These are phyloP conservation scores for Leptinotarsa tumamoca DNA, from an alignment of 2,888 invertebrate genomes.

Conservation along the genomic window DNA sequence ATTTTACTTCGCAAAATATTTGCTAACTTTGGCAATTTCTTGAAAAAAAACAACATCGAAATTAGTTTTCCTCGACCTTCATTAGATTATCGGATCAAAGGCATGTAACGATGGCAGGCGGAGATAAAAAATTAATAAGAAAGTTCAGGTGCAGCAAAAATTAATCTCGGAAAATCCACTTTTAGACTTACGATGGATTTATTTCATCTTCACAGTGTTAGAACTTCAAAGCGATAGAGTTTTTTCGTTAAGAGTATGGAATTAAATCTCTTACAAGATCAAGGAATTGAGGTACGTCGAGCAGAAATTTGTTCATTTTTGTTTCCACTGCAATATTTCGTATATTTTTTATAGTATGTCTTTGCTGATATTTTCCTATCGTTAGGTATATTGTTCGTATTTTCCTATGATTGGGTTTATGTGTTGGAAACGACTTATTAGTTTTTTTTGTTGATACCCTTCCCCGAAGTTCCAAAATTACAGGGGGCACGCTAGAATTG, in stretches of 20 bases:
- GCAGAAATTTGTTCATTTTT: no score
- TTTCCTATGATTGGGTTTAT: no score
- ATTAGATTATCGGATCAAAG: not conserved
- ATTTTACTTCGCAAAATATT: no score
- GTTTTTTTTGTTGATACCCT: no score
- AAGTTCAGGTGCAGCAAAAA: slow-evolving; percentile 16
- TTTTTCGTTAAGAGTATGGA: not conserved
- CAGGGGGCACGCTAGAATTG: no score
- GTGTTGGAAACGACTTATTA: no score
- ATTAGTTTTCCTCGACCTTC: not conserved
- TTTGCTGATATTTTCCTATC: no score
- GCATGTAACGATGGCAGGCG: not conserved
- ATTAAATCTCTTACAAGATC: not conserved
- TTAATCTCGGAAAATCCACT: slow-evolving; percentile 3
- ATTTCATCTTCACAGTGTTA: not conserved
- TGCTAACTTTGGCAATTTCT: not conserved
- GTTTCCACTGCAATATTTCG: no score
- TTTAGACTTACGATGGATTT: not conserved
- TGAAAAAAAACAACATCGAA: not conserved
- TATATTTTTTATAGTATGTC: no score
- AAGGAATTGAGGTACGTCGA: not conserved
- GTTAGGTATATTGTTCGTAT: no score
- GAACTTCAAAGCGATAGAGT: not conserved
- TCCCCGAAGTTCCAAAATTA: no score
- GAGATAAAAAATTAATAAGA: slow-evolving; percentile 9